Percentiles rank a stretch among this genome's conserved stretches.
Evolutionary conservation across 2,113 vertebrate species (phyloP).

Genomic region (Bostrychus sinensis): DNA sequence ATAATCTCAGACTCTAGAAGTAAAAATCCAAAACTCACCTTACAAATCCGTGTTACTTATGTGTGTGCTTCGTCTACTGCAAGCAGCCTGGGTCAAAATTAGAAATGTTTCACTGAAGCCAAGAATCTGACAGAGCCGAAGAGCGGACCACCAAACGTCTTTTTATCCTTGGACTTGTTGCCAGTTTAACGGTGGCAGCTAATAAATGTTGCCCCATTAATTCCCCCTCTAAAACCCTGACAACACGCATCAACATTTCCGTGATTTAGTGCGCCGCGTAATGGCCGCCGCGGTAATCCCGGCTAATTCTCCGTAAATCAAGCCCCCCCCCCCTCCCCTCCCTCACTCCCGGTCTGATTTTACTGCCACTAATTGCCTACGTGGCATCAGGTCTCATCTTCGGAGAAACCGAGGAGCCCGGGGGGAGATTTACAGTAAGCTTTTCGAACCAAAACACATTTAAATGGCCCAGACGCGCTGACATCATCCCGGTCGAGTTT

Average conservation of each 20-base stretch:
- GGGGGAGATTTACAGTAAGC: not conserved
- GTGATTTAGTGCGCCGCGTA: conserved; percentile 1
- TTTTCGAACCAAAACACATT: not conserved
- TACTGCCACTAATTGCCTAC: conserved; percentile 1
- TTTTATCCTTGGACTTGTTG: not conserved
- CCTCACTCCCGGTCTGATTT: not conserved
- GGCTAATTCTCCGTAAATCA: conserved; percentile 1
- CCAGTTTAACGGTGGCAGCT: not conserved
- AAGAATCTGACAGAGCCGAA: not conserved
- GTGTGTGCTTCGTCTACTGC: too few species aligned
- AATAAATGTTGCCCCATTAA: not conserved
- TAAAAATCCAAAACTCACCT: too few species aligned
- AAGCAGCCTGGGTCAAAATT: too few species aligned
- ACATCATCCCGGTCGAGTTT: not conserved
- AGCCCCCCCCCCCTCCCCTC: too few species aligned
- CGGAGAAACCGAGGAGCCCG: not conserved
- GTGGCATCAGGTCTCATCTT: not conserved
- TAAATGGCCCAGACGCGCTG: conserved; percentile 1
- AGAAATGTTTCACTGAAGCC: too few species aligned
- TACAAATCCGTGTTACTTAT: too few species aligned
- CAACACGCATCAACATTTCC: not conserved
- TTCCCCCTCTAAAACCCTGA: not conserved
- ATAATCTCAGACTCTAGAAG: too few species aligned
- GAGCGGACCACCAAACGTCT: not conserved
- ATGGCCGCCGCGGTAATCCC: not conserved